phyloP scores from a whole-genome alignment of 2,797 vertebrate species.

The Geotrypetes seraphini region DNA sequence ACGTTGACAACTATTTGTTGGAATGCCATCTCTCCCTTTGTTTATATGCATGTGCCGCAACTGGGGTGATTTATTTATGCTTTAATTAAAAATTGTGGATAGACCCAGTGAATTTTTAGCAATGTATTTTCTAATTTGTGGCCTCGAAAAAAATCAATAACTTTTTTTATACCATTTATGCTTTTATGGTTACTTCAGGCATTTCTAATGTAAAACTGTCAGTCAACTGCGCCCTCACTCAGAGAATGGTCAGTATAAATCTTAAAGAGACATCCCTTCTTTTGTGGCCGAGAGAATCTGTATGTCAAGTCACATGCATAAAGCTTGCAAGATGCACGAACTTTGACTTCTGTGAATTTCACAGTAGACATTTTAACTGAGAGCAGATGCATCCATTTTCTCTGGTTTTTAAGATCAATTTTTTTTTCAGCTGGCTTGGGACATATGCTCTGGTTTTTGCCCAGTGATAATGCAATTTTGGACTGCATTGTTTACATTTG shows the following conservation, averaged over 20 bases:
- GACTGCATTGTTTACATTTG: too few relatives aligned
- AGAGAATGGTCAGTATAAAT: constrained; percentile 19
- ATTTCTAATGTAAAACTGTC: constrained; percentile 30
- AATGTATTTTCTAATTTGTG: constrained; percentile 54
- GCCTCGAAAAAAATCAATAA: constrained; percentile 35
- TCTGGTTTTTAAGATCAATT: too few relatives aligned
- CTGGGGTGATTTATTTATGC: constrained; percentile 63
- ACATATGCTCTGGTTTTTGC: too few relatives aligned
- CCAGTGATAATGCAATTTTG: too few relatives aligned
- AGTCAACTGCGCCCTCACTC: constrained; percentile 31
- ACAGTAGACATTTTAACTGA: constrained; percentile 1
- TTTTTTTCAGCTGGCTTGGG: too few relatives aligned
- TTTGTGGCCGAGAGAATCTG: constrained; percentile 14
- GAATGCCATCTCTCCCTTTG: constrained; percentile 58
- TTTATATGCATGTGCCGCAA: constrained; percentile 50
- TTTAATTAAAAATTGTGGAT: constrained; percentile 68
- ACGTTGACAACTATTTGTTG: constrained; percentile 50
- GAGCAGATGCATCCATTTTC: constrained; percentile 3
- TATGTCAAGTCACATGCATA: constrained; percentile 4
- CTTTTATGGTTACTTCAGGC: constrained; percentile 31
- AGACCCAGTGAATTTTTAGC: constrained; percentile 49
- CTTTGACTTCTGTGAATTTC: constrained; percentile 17
- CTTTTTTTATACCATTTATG: constrained; percentile 22
- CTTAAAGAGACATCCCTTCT: constrained; percentile 26
- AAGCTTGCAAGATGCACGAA: constrained; percentile 16